Conservation (phyloP, 35 echinoderm and acorn worm species). For the Apostichopus japonicus region DNA sequence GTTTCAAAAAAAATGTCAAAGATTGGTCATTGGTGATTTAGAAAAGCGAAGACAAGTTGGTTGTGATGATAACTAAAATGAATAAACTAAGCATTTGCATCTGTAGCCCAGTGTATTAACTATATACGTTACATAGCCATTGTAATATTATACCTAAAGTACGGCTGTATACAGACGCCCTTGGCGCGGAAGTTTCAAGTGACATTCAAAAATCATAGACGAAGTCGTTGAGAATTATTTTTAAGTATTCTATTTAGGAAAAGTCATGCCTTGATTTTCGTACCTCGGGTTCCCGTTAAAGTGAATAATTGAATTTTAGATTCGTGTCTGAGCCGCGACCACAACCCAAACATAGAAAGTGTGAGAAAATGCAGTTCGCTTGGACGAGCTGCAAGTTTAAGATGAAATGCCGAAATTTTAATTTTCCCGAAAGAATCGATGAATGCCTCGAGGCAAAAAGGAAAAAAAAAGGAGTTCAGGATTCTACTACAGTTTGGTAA, state of each 20-base stretch:
- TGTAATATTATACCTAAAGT: too few relatives aligned
- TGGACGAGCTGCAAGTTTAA: slow-evolving; percentile 3
- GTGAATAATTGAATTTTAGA: slow-evolving; percentile 37
- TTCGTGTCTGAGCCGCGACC: slow-evolving; percentile 11
- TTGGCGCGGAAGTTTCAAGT: slow-evolving; percentile 13
- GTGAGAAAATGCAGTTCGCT: slow-evolving; percentile 26
- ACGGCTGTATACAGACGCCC: background rate
- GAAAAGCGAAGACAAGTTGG: too few relatives aligned
- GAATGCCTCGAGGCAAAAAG: background rate
- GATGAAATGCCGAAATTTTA: background rate
- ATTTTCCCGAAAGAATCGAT: slow-evolving; percentile 31
- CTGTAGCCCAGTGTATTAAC: too few relatives aligned
- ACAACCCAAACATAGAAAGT: slow-evolving; percentile 27
- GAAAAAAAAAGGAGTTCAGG: background rate
- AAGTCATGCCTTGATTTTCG: slow-evolving; percentile 1
- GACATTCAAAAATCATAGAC: background rate
- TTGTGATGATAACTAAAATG: too few relatives aligned
- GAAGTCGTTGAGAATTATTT: background rate
- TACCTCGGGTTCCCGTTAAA: slow-evolving; percentile 32
- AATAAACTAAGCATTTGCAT: too few relatives aligned
- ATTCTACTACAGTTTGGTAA: background rate
- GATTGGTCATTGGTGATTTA: too few relatives aligned
- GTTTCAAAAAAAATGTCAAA: too few relatives aligned
- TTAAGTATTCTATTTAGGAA: slow-evolving; percentile 5
- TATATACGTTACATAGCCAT: too few relatives aligned